Evolutionary conservation across 2,113 vertebrate species (phyloP).

Genomic region (Micronycteris hirsuta): DNA sequence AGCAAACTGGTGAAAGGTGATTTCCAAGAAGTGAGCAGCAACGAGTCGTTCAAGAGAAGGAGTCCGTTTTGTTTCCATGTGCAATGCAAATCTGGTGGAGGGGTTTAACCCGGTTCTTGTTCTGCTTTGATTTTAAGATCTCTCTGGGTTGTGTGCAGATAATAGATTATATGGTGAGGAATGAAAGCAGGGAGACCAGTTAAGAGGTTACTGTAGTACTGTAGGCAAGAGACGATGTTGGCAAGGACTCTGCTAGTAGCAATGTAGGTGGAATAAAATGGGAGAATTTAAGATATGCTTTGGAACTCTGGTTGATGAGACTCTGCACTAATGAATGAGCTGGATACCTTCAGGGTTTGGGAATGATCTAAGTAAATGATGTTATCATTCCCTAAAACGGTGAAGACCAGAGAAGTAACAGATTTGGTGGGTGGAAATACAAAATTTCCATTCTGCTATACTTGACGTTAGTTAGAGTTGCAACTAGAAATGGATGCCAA

Average conservation of each 20-base stretch:
- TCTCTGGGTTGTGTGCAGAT: neutral
- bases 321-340: neutral
- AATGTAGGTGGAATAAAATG: neutral
- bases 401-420: neutral
- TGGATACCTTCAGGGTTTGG: neutral
- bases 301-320: neutral
- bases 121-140: neutral
- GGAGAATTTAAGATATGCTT: neutral
- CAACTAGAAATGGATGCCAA: accelerated
- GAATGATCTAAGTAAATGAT: neutral
- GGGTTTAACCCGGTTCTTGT: no score
- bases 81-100: neutral
- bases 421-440: neutral
- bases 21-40: neutral
- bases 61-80: neutral
- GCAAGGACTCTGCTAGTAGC: neutral
- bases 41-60: neutral
- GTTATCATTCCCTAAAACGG: neutral
- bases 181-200: neutral
- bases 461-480: accelerated
- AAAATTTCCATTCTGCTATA: neutral
- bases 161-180: neutral
- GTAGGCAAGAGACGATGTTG: neutral
- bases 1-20: neutral
- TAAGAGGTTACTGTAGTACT: neutral